Percentiles rank a stretch among this genome's conserved stretches.
Evolutionary conservation across 1,140 invertebrate genomes (phyloP).

Genomic region (Trichonephila inaurata): DNA sequence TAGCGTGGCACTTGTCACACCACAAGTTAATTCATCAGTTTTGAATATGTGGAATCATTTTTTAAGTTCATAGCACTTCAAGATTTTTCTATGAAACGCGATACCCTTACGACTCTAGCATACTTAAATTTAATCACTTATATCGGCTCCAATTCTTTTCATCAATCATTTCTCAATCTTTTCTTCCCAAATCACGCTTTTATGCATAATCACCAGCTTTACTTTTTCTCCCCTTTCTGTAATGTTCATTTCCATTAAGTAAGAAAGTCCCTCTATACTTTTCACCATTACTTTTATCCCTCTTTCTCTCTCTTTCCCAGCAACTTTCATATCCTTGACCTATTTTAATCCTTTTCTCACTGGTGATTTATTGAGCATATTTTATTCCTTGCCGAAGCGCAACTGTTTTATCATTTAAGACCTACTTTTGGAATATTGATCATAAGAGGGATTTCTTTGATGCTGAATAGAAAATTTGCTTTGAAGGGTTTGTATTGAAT

Average conservation of each 20-base stretch:
- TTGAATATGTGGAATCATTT: too few species aligned
- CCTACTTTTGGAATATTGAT: conserved; percentile 23
- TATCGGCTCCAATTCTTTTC: neutral
- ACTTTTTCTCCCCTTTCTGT: neutral
- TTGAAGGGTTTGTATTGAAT: too few species aligned
- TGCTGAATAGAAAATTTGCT: too few species aligned
- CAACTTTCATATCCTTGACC: conserved; percentile 13
- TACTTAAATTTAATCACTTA: neutral
- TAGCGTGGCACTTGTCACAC: too few species aligned
- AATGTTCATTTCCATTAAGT: conserved; percentile 33
- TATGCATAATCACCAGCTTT: conserved; percentile 9
- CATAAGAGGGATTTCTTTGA: neutral
- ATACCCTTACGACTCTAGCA: neutral
- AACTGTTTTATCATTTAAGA: conserved; percentile 46
- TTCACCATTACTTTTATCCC: neutral
- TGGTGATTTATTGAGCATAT: conserved; percentile 24
- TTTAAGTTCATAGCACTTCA: too few species aligned
- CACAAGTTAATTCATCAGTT: too few species aligned
- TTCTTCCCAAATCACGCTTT: neutral
- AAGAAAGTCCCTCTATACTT: neutral
- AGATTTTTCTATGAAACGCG: too few species aligned
- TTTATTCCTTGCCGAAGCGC: conserved; percentile 13
- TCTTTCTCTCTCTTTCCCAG: neutral
- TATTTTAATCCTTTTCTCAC: conserved; percentile 11
- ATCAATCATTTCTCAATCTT: neutral